These are phyloP conservation scores for Meganola albula DNA, from an alignment of 2,888 invertebrate species.

Conservation along the genomic window DNA sequence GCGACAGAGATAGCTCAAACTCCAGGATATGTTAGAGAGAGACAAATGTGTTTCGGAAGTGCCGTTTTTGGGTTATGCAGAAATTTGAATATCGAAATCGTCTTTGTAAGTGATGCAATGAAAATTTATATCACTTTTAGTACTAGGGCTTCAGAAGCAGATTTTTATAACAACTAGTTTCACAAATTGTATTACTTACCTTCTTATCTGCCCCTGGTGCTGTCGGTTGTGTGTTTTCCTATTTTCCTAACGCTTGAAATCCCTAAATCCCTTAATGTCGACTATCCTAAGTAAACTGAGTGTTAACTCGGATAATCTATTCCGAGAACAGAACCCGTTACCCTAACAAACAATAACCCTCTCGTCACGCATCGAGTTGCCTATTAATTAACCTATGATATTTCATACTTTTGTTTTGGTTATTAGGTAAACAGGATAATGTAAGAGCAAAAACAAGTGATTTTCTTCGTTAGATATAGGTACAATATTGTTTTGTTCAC, in stretches of 20 bases:
- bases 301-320: slow-evolving; percentile 31
- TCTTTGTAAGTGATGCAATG: too few species aligned
- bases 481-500: too few species aligned
- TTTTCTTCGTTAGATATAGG: too few species aligned
- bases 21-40: slow-evolving; percentile 29
- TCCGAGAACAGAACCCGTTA: slow-evolving; percentile 32
- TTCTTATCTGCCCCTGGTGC: too few species aligned
- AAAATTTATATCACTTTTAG: too few species aligned
- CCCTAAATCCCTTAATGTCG: slow-evolving; percentile 20
- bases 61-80: slow-evolving; percentile 25
- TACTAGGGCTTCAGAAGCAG: too few species aligned
- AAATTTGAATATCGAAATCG: slow-evolving; percentile 36
- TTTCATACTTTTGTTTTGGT: slow-evolving; percentile 6
- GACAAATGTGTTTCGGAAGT: slow-evolving; percentile 25
- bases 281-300: slow-evolving; percentile 28
- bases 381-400: slow-evolving; percentile 37
- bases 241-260: slow-evolving; percentile 25
- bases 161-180: background rate
- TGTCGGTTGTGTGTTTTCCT: too few species aligned
- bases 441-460: too few species aligned
- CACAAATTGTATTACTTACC: slow-evolving; percentile 8
- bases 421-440: too few species aligned
- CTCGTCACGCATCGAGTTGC: slow-evolving; percentile 39
- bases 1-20: slow-evolving; percentile 51
- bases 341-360: slow-evolving; percentile 43